phyloP scores from a whole-genome alignment of 1,140 invertebrate species.

The Subanguina moxae region DNA sequence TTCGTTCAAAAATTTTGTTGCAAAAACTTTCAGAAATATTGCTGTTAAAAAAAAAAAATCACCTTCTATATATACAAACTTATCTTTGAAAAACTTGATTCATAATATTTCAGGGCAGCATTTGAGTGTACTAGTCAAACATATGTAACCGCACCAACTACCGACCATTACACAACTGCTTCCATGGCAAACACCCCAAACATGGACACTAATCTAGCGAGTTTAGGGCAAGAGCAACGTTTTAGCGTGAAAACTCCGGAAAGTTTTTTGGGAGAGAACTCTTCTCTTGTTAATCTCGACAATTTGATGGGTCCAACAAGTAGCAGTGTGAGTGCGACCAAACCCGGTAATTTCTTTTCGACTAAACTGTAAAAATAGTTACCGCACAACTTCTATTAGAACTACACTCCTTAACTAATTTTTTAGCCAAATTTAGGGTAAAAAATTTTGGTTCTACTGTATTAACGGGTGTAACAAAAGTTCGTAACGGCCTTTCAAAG shows the following conservation, averaged over 20 bases:
- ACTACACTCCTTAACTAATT: too few species aligned
- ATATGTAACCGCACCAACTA: slow-evolving; percentile 8
- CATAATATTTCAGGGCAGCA: slow-evolving; percentile 10
- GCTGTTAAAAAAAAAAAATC: too few species aligned
- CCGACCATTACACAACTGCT: slow-evolving; percentile 8
- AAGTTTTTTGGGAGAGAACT: slow-evolving; percentile 87
- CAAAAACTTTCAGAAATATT: too few species aligned
- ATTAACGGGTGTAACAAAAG: too few species aligned
- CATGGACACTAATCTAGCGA: background rate
- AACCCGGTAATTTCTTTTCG: slow-evolving; percentile 8
- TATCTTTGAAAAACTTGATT: background rate
- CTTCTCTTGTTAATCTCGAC: slow-evolving; percentile 85
- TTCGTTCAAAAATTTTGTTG: too few species aligned
- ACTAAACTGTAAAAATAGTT: too few species aligned
- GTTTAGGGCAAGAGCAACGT: slow-evolving; percentile 29
- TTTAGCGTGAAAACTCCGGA: slow-evolving; percentile 76
- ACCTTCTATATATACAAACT: too few species aligned
- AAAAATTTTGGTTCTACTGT: too few species aligned
- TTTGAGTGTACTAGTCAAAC: slow-evolving; percentile 7
- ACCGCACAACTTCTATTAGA: too few species aligned
- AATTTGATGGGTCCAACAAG: slow-evolving; percentile 73
- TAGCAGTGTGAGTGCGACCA: slow-evolving; percentile 24
- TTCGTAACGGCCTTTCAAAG: too few species aligned
- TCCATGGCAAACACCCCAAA: background rate
- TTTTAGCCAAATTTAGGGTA: too few species aligned